Percentiles rank a stretch among this genome's conserved stretches.
Evolutionary conservation across 2,113 vertebrate species (phyloP).

Genomic region (Bucco capensis): DNA sequence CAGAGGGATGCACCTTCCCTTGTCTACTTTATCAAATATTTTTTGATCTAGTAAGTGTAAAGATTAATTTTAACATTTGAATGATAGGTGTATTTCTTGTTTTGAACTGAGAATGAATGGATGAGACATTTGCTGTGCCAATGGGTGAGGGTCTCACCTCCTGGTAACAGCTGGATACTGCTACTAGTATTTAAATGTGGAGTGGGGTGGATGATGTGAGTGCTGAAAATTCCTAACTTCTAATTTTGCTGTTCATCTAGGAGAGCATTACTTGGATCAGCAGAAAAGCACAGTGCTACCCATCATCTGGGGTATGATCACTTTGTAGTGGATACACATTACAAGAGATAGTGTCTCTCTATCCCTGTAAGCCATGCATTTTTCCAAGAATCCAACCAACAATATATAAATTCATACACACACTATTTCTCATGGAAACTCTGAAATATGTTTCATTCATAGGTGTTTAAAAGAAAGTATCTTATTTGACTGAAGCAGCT

Average conservation of each 20-base stretch:
- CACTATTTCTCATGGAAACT: not conserved
- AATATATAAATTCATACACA: not conserved
- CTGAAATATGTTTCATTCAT: not conserved
- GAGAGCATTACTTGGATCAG: not conserved
- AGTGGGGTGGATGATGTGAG: not conserved
- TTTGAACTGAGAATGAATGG: not conserved
- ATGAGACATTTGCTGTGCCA: not conserved
- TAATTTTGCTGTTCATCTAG: not conserved
- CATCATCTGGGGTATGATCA: not conserved
- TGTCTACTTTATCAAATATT: not conserved
- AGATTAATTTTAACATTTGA: not conserved
- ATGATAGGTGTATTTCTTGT: not conserved
- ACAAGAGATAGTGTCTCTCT: not conserved
- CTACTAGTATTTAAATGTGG: not conserved
- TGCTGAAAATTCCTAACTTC: not conserved
- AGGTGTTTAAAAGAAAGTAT: not conserved
- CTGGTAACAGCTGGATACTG: not conserved
- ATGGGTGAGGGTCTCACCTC: not conserved
- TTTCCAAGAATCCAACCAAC: not conserved
- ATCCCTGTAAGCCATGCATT: not conserved
- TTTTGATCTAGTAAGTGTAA: not conserved
- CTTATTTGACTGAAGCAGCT: not conserved
- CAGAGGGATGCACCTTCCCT: not conserved
- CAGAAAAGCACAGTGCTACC: not conserved
- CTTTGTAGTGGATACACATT: not conserved